Evolutionary conservation across 2,797 vertebrate genomes (phyloP), one percentile per base, ranked within the genome.

Genomic region (Myotis myotis): DNA sequence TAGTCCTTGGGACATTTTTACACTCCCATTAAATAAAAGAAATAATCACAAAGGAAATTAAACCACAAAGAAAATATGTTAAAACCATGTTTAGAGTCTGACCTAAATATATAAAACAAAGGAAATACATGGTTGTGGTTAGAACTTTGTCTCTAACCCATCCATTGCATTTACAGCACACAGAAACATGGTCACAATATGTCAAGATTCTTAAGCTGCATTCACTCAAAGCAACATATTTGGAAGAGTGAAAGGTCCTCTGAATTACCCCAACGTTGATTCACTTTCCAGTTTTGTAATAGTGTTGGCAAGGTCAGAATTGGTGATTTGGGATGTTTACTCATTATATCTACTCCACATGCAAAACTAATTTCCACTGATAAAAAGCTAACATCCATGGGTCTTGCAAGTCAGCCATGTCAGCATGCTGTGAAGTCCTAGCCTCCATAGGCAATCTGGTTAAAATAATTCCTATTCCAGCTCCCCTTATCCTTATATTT

Each of bases 1-100:
- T 51, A 38, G 70, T 96, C 49, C 85, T 93, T 94, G 71, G 76
- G 92, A 96, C 83, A 93, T 88, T 93, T 97, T 93, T 89, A 96
- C 88, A 85, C 62, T 66, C 17, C 44, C 49, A 51, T 95, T 95
- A 96, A 96, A 94, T 94, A 93, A 94, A 94, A 94, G 51, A 85
- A 96, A 82, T 95, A 91, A 96, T 96, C 84, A 93, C 85, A 95
- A 96, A 96, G 94, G 88, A 97, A 96, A 97, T 96, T 96, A 97
- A 97, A 93, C 90, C 83, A 95, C 92, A 96, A 93, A 96, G 89
- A 94, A 93, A 96, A 84, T 95, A 92, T 44, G 62, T 92, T 86
- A 91, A 88, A 90, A 41, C 70, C 79, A 81, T 79, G 89, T 93
- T 95, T 86, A 82, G 66, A 8, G 0, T 95, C 93, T 97, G 92